Base-by-base conservation (phyloP, 2,113 vertebrate species). In the Acrocephalus arundinaceus region DNA sequence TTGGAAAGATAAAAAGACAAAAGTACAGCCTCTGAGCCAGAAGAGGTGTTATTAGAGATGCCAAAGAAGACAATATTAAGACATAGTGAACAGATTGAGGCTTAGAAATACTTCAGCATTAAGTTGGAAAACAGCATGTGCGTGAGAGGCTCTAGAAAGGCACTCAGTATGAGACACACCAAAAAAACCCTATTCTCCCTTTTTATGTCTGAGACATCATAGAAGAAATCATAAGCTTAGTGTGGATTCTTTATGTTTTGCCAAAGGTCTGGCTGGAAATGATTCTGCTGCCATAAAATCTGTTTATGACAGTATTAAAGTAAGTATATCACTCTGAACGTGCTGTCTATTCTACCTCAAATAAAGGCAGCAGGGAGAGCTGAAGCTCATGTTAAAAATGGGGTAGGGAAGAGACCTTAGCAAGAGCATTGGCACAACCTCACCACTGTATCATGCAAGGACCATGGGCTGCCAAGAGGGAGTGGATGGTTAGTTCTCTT, bases 241-340 rank as follows among this genome's bases (percentile, higher is more conserved):
- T 15, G 66, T 76, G 62, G 73, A 93, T 96, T 94, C 80, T 95
- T 97, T 96, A 95, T 89, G 84, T 73, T 96, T 95, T 85, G 89
- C 94, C 93, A 96, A 91, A 89, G 62, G 37, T 94, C 92, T 91
- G 70, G 24, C 81, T 96, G 74, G 93, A 95, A 94, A 92, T 89
- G 19, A 94, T 89, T 96, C 57, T 78, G 22, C 89, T 72, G 73
- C 54, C 49, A 85, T 95, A 94, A 97, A 95, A 94, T 87, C 80
- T 85, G 87, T 95, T 97, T 95, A 95, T 89, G 91, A 82, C 66
- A 82, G 70, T 65, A 75, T 89, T 95, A 85, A 93, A 93, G 72
- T 62, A 88, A 93, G 65, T 93, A 86, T 89, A 95, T 94, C 70
- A 89, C 31, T 87, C 45, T 86, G 59, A 92, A 92, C 25, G 46